A percentile compares a stretch with the other conserved stretches of the same genome.
These are phyloP conservation scores for Lucifuga dentata DNA, from an alignment of 2,113 vertebrate species.

Conservation along the genomic window DNA sequence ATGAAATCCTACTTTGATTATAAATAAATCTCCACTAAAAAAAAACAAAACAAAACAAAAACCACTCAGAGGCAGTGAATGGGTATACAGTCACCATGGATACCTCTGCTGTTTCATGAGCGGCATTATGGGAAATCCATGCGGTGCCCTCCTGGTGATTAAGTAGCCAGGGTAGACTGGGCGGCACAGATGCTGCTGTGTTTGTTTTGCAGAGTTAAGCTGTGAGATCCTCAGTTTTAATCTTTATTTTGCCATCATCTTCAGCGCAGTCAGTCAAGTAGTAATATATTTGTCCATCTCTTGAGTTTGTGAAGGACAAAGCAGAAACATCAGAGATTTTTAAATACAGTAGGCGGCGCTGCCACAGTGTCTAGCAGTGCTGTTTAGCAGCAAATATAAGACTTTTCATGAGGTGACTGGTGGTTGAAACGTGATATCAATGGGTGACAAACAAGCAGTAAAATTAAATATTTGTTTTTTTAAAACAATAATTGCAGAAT, in stretches of 20 bases:
- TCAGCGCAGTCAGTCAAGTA: slow-evolving; percentile 20
- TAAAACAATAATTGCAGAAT: too few species aligned
- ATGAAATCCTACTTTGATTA: slow-evolving; percentile 29
- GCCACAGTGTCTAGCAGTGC: too few species aligned
- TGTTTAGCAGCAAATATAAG: too few species aligned
- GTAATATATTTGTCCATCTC: too few species aligned
- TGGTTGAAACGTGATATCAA: too few species aligned
- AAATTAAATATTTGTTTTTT: too few species aligned
- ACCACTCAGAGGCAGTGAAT: background rate
- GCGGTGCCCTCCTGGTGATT: background rate
- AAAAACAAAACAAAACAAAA: too few species aligned
- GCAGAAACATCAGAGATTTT: too few species aligned
- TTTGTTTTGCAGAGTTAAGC: background rate
- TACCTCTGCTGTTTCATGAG: slow-evolving; percentile 25
- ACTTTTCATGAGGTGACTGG: too few species aligned
- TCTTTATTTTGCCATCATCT: background rate
- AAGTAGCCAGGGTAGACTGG: background rate
- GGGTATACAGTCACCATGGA: slow-evolving; percentile 38
- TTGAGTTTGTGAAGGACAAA: too few species aligned
- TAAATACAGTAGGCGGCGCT: too few species aligned
- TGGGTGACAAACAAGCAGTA: too few species aligned
- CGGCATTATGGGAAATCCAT: slow-evolving; percentile 11
- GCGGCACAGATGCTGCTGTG: background rate
- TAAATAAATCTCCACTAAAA: slow-evolving; percentile 18
- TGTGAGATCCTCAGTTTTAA: background rate